phyloP scores from a whole-genome alignment of 2,113 vertebrate genomes.

The Atherinomorus stipes region DNA sequence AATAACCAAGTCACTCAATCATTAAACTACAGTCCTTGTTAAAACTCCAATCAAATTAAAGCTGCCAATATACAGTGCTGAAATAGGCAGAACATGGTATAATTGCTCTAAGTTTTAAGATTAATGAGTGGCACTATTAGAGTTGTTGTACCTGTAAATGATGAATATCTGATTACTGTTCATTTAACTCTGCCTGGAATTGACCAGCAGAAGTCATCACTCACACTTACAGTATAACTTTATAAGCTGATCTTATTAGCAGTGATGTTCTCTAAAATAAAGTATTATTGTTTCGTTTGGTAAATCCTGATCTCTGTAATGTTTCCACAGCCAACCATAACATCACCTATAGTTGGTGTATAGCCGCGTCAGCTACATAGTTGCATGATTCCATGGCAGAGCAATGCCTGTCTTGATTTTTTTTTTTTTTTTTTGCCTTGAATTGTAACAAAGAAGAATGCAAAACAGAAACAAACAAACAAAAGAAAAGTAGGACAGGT shows the following conservation, averaged over 20 bases:
- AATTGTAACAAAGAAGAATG: no score
- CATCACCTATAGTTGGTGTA: no score
- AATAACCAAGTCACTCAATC: constrained; percentile 33
- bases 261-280: no score
- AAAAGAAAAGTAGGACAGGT: no score
- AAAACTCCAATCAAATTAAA: constrained; percentile 14
- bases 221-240: constrained; percentile 40
- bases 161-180: constrained; percentile 58
- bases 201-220: constrained; percentile 70
- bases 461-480: no score
- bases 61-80: constrained; percentile 6
- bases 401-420: no score
- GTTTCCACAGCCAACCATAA: no score
- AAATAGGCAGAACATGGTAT: constrained; percentile 9
- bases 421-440: no score
- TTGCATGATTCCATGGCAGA: no score
- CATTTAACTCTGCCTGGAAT: constrained; percentile 65
- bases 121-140: constrained; percentile 50
- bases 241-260: background rate
- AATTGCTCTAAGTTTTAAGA: constrained; percentile 45
- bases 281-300: no score
- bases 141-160: constrained; percentile 49
- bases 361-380: no score
- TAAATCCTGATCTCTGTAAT: no score
- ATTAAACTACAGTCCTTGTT: constrained; percentile 6